Percentiles rank a stretch among this genome's conserved stretches.
Conservation (phyloP, 2,797 vertebrate genomes). For the Danio tinwini region DNA sequence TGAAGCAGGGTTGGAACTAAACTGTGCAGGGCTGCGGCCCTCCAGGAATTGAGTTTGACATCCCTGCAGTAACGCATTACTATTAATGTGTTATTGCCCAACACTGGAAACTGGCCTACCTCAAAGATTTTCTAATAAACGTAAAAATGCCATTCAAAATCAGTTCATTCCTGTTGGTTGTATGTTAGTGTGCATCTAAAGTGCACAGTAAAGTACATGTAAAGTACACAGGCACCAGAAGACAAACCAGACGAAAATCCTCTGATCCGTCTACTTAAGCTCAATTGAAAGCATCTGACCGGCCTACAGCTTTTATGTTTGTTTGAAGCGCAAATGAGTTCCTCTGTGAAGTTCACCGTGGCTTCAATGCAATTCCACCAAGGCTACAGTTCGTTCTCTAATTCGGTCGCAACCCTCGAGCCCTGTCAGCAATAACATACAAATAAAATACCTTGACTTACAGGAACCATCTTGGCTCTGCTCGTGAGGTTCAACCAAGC, state of each 20-base stretch:
- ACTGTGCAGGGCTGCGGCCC: too few species aligned
- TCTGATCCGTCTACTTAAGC: not conserved
- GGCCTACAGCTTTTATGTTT: constrained; percentile 21
- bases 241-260: constrained; percentile 1
- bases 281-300: not conserved
- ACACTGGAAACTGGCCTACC: not conserved
- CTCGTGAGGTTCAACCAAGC: constrained; percentile 14
- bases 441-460: constrained; percentile 20
- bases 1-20: too few species aligned
- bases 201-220: too few species aligned
- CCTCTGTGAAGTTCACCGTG: not conserved
- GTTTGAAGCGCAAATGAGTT: not conserved
- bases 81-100: too few species aligned
- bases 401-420: not conserved
- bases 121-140: not conserved
- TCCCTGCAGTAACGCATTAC: too few species aligned
- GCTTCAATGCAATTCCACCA: constrained; percentile 12
- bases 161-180: not conserved
- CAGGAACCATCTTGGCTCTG: constrained; percentile 6
- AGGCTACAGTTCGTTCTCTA: not conserved
- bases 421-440: not conserved
- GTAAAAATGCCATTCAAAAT: not conserved
- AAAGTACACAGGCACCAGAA: not conserved
- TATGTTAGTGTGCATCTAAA: constrained; percentile 7
- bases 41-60: too few species aligned